phyloP scores from a whole-genome alignment of 2,113 vertebrate species.

The Verasper variegatus region DNA sequence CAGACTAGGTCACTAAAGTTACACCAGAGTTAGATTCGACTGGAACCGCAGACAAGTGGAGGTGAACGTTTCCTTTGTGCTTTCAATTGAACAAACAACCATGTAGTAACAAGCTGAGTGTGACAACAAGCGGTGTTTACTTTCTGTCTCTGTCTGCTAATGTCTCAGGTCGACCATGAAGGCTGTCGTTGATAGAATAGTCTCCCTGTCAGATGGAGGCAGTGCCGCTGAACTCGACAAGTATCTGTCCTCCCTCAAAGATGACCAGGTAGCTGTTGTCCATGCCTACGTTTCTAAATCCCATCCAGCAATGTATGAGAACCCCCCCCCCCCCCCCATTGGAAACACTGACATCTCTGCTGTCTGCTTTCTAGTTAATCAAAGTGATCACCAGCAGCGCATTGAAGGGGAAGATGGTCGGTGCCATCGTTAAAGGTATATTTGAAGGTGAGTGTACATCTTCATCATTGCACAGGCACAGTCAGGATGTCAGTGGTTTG shows the following conservation, averaged over 20 bases:
- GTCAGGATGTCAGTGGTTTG: no score
- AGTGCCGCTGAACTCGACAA: constrained; percentile 70
- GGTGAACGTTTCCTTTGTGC: neutral
- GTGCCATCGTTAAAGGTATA: constrained; percentile 86
- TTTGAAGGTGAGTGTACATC: constrained; percentile 85
- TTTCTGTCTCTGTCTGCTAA: neutral
- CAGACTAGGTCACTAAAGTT: neutral
- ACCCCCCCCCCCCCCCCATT: neutral
- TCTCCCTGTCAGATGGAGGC: constrained; percentile 71
- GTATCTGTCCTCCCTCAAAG: constrained; percentile 70
- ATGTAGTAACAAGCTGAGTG: neutral
- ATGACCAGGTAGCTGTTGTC: constrained; percentile 70
- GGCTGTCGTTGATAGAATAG: constrained; percentile 71
- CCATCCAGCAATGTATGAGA: neutral
- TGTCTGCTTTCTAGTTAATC: constrained; percentile 76
- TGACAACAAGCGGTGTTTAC: neutral
- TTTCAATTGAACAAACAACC: neutral
- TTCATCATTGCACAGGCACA: no score
- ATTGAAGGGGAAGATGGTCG: constrained; percentile 85
- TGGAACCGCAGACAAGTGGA: neutral
- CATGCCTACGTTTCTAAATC: no score
- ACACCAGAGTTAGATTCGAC: no score
- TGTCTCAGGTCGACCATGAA: constrained; percentile 57
- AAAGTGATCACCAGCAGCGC: constrained; percentile 84
- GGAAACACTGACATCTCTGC: neutral